Conservation (phyloP, 2,113 vertebrate genomes). For the Cricetomys ansorgei region DNA sequence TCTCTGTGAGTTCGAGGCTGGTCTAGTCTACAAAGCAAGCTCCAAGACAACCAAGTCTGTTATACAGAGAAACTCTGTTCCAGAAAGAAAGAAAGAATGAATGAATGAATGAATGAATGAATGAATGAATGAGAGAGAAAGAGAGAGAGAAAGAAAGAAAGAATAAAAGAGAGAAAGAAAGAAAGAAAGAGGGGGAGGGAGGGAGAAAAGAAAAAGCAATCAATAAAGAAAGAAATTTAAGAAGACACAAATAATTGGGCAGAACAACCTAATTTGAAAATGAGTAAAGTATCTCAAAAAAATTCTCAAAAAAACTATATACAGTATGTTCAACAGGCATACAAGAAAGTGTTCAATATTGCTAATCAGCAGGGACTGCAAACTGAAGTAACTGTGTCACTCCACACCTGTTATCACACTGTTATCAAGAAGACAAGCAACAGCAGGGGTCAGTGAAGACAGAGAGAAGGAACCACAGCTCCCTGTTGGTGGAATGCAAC, state of each 20-base stretch:
- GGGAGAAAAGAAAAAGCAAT: too few species aligned
- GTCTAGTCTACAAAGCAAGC: too few species aligned
- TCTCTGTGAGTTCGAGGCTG: too few species aligned
- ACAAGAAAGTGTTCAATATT: neutral
- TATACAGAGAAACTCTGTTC: too few species aligned
- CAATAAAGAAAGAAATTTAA: too few species aligned
- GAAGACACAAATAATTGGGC: neutral
- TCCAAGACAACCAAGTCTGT: too few species aligned
- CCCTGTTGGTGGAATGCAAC: neutral
- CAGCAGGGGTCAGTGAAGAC: neutral
- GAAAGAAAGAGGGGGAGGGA: too few species aligned
- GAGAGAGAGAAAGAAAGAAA: too few species aligned
- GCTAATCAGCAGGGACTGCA: neutral
- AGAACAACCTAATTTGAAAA: neutral
- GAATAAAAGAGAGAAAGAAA: too few species aligned
- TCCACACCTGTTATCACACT: neutral
- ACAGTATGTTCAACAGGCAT: neutral
- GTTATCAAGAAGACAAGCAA: neutral
- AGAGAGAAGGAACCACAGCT: neutral
- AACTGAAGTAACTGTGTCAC: neutral
- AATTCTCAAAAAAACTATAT: neutral
- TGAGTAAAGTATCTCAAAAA: neutral
- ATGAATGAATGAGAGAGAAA: too few species aligned
- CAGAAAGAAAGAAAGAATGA: too few species aligned
- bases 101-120: too few species aligned